A percentile compares a stretch with the other conserved stretches of the same genome.
Evolutionary conservation across 1,140 invertebrate genomes (phyloP).

Genomic region (Tetramorium parvispinum): DNA sequence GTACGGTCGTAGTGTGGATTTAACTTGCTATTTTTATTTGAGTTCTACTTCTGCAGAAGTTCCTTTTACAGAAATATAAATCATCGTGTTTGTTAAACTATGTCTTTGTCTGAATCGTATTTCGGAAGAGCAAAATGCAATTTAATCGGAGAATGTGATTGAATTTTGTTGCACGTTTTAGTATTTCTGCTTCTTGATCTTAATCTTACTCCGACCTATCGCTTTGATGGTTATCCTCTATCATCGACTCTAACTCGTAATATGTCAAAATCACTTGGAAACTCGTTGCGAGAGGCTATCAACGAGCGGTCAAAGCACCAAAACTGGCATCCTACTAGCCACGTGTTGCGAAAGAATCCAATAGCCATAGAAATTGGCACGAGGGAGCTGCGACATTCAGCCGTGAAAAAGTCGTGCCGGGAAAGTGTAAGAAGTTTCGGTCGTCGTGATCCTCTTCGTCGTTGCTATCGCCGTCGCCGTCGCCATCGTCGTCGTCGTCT

Average conservation of each 20-base stretch:
- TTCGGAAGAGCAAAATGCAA: neutral
- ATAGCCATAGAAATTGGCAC: conserved; percentile 72
- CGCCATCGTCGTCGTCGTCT: conserved; percentile 34
- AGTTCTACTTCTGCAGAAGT: neutral
- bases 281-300: conserved; percentile 24
- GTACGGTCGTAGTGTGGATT: neutral
- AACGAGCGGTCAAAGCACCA: conserved; percentile 2
- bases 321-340: conserved; percentile 39
- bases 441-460: conserved; percentile 35
- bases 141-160: neutral
- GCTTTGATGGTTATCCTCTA: neutral
- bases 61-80: neutral
- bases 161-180: neutral
- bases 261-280: conserved; percentile 39
- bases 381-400: conserved; percentile 65
- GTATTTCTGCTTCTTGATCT: neutral
- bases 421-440: conserved; percentile 67
- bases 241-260: neutral
- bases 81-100: neutral
- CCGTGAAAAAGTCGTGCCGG: conserved; percentile 70
- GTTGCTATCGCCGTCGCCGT: neutral
- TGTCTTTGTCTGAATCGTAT: neutral
- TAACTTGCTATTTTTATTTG: neutral
- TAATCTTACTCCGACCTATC: neutral
- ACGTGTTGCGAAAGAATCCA: conserved; percentile 63